Evolutionary conservation across 2,797 vertebrate genomes (phyloP), one percentile per base, ranked within the genome.

Genomic region (Podarcis lilfordi): DNA sequence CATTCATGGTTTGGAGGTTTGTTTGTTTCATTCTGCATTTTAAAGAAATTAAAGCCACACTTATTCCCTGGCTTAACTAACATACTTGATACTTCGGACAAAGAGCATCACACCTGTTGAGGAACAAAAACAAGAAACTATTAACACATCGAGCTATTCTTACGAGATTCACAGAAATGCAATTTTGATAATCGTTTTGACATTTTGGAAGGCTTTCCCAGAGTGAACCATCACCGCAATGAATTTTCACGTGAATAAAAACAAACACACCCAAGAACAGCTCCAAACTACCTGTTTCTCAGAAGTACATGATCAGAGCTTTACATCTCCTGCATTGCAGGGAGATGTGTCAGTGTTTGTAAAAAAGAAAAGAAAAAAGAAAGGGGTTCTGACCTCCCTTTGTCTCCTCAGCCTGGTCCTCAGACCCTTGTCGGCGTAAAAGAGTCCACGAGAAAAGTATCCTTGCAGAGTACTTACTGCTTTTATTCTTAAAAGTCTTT

Each of bases 11-110:
- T 55, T 55, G 50, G 13, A 55, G 11, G 43, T 43, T 50, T 50
- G 50, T 50, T 50, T 13, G 10, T 91, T 74, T 94, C 91, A 93
- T 95, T 95, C 94, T 92, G 25, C 72, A 84, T 93, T 88, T 91
- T 92, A 95, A 92, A 94, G 75, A 84, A 95, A 94, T 92, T 84
- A 94, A 94, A 95, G 93, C 88, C 75, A 13, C 76, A 86, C 72
- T 69, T 78, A 85, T 86, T 43, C 11, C 80, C 66, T 59, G 25
- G 5, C 84, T n/a, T 50, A 77, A 27, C n/a, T 66, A 93, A 89
- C 69, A 90, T 86, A 84, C 90, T 91, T 84, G 92, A 85, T 82
- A 32, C 68, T 93, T 93, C 89, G 93, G 50, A 84, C 88, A 55
- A 94, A 79, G 25, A 90, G 83, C 90, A 35, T 84, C 93, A 93